Percentiles rank a stretch among this genome's conserved stretches.
These are phyloP conservation scores for Takifugu ocellatus DNA, from an alignment of 2,797 vertebrate species.

Conservation along the genomic window DNA sequence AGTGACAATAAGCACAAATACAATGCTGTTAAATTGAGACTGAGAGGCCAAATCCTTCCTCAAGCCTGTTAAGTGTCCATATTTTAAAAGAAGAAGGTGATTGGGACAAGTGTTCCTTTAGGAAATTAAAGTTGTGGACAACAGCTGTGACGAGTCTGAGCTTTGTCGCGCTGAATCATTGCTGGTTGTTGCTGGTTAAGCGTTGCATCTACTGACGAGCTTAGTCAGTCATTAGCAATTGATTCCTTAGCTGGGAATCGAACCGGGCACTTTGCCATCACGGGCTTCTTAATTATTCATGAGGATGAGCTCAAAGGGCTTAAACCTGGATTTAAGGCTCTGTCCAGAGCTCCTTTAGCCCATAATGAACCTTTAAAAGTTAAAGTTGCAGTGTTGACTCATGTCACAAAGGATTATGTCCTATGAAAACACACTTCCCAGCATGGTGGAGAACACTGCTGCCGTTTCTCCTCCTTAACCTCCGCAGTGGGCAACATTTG, in stretches of 20 bases:
- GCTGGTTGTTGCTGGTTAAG: constrained; percentile 49
- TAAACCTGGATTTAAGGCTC: constrained; percentile 58
- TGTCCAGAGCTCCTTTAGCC: constrained; percentile 25
- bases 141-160: not conserved
- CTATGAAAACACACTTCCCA: not conserved
- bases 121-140: constrained; percentile 29
- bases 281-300: constrained; percentile 66
- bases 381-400: not conserved
- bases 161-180: constrained; percentile 37
- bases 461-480: not conserved
- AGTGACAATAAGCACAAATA: constrained; percentile 3
- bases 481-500: too few relatives aligned
- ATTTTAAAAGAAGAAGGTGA: constrained; percentile 12
- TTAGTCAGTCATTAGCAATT: constrained; percentile 68
- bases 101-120: constrained; percentile 7
- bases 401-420: too few relatives aligned
- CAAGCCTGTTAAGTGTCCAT: constrained; percentile 7
- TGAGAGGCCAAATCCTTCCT: constrained; percentile 7
- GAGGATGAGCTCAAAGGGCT: constrained; percentile 54
- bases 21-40: constrained; percentile 20
- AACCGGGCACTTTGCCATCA: constrained; percentile 61
- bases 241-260: constrained; percentile 66
- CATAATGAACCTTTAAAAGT: constrained; percentile 21
- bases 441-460: not conserved
- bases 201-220: constrained; percentile 54